These are phyloP conservation scores for Adelognathus sp. DNA, from an alignment of 2,888 invertebrate species.

Conservation along the genomic window DNA sequence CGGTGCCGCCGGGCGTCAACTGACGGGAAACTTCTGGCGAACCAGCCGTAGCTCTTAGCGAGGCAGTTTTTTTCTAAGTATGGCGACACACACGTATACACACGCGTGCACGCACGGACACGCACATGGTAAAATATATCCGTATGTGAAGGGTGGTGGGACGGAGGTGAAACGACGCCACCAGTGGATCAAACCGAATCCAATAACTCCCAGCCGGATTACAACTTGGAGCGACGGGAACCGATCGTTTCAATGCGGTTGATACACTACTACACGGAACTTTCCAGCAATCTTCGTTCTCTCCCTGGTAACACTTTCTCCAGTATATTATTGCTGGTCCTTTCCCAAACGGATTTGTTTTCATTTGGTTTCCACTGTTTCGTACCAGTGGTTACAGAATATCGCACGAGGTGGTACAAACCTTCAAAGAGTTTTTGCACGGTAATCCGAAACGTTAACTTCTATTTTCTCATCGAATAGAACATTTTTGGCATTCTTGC, in stretches of 20 bases:
- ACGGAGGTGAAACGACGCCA: conserved; percentile 55
- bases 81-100: too few relatives aligned
- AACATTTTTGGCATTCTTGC: too few relatives aligned
- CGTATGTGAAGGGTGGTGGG: conserved; percentile 32
- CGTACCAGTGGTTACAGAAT: background rate
- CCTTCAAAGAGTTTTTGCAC: too few relatives aligned
- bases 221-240: conserved; percentile 69
- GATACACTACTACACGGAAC: conserved; percentile 34
- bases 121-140: background rate
- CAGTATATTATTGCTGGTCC: conserved; percentile 9
- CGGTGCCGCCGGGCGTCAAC: conserved; percentile 35
- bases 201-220: conserved; percentile 77
- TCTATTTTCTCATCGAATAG: too few relatives aligned
- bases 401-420: background rate
- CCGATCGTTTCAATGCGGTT: conserved; percentile 64
- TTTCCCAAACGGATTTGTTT: conserved; percentile 6
- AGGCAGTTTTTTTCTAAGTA: too few relatives aligned
- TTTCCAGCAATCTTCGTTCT: conserved; percentile 5
- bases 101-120: too few relatives aligned
- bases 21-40: conserved; percentile 42
- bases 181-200: conserved; percentile 76
- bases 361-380: background rate
- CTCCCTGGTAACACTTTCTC: conserved; percentile 33
- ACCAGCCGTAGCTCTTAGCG: conserved; percentile 31
- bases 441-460: background rate